These are phyloP conservation scores for Phaenicophaeus curvirostris DNA, from an alignment of 2,797 vertebrate species.

Conservation along the genomic window DNA sequence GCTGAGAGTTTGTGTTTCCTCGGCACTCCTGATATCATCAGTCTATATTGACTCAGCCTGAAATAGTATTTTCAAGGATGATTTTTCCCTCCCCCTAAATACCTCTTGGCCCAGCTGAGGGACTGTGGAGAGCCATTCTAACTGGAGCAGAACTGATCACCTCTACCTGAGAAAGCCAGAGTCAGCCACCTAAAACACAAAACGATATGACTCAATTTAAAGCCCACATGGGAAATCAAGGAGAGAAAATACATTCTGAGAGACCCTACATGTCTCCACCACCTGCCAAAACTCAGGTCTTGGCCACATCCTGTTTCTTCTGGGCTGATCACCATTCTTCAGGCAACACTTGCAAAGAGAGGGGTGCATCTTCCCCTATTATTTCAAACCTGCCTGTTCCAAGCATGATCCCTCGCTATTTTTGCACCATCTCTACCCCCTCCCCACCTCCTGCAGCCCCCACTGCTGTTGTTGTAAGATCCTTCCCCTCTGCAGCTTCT, in stretches of 20 bases:
- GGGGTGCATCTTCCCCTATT: not conserved
- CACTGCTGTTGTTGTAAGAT: not conserved
- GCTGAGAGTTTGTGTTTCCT: not conserved
- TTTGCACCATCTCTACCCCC: not conserved
- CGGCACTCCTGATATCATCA: not conserved
- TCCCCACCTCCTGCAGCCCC: not conserved
- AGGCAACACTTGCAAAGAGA: not conserved
- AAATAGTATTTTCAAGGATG: not conserved
- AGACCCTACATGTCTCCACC: not conserved
- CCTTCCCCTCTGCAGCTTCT: not conserved
- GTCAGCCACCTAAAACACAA: not conserved
- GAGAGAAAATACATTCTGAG: not conserved
- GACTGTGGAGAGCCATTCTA: not conserved
- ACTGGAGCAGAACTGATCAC: conserved; percentile 8
- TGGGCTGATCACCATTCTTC: not conserved
- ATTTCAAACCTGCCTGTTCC: not conserved
- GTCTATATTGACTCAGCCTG: not conserved
- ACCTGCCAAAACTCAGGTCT: not conserved
- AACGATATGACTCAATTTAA: not conserved
- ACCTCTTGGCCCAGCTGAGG: not conserved
- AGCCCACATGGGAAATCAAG: not conserved
- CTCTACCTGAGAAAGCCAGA: not conserved
- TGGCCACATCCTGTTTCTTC: not conserved
- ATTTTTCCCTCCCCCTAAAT: not conserved
- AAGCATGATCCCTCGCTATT: not conserved